Percentiles rank a stretch among this genome's conserved stretches.
Evolutionary conservation across 2,888 invertebrate species (phyloP).

Genomic region (Eilema griseolum): DNA sequence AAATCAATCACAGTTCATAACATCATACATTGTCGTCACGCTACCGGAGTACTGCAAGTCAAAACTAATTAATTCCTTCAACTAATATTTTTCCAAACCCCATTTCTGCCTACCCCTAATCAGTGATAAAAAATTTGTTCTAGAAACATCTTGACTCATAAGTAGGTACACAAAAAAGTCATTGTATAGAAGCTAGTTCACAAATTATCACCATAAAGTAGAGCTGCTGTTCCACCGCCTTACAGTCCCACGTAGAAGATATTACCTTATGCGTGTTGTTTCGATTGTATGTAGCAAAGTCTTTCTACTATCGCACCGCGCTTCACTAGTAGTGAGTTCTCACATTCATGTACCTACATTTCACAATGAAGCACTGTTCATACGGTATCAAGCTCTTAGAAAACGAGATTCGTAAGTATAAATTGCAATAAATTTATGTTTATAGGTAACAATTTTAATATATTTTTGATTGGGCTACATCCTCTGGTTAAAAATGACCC

Average conservation of each 20-base stretch:
- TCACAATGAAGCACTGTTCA: constrained; percentile 38
- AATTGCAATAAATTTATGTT: background rate
- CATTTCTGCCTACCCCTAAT: no score
- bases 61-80: no score
- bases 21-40: constrained; percentile 2
- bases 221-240: background rate
- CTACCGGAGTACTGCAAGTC: background rate
- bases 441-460: no score
- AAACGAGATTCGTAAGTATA: constrained; percentile 87
- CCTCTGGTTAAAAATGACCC: no score
- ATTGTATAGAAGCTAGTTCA: background rate
- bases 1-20: constrained; percentile 4
- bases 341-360: background rate
- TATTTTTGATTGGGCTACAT: no score
- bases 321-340: background rate
- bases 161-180: no score
- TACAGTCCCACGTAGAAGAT: no score
- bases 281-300: no score
- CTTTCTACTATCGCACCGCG: background rate
- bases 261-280: no score
- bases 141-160: no score
- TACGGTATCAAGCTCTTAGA: constrained; percentile 88
- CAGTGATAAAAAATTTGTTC: no score
- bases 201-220: background rate
- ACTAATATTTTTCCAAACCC: no score